These are phyloP conservation scores for Andrena hattorfiana DNA, from an alignment of 2,888 invertebrate species.

Conservation along the genomic window DNA sequence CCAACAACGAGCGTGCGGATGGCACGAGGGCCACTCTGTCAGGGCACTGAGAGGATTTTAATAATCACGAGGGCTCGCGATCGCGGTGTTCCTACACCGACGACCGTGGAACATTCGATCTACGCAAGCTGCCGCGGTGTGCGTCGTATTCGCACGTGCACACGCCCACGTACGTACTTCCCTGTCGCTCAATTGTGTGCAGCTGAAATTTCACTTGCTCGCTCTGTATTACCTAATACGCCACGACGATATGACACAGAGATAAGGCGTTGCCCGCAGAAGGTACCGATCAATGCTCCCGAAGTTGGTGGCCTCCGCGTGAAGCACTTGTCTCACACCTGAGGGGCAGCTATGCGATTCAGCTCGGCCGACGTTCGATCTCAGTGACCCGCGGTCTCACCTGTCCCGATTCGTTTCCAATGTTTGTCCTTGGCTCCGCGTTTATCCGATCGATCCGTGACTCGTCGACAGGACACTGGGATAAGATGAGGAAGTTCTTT, in stretches of 20 bases:
- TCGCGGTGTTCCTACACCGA: conserved; percentile 40
- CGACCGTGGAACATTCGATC: conserved; percentile 39
- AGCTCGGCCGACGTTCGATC: neutral
- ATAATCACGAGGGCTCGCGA: conserved; percentile 74
- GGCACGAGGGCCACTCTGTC: conserved; percentile 80
- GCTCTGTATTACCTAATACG: no score
- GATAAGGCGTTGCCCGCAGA: neutral
- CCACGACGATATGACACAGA: no score
- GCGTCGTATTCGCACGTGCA: neutral
- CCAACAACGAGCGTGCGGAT: conserved; percentile 79
- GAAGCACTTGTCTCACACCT: neutral
- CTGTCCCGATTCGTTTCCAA: conserved; percentile 15
- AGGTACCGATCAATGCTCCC: neutral
- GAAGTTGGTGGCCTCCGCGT: neutral
- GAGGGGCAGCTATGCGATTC: neutral
- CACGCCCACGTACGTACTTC: neutral
- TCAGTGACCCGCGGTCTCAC: neutral
- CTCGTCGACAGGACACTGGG: conserved; percentile 4
- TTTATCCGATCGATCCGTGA: conserved; percentile 22
- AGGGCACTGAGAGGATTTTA: conserved; percentile 77
- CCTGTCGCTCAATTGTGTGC: no score
- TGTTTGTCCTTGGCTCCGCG: conserved; percentile 20
- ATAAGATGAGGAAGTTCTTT: conserved; percentile 36
- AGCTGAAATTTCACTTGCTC: no score
- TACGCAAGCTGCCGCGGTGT: conserved; percentile 9